Base-by-base conservation (phyloP, 1,140 invertebrate species). In the Pseudomyrmex concolor region DNA sequence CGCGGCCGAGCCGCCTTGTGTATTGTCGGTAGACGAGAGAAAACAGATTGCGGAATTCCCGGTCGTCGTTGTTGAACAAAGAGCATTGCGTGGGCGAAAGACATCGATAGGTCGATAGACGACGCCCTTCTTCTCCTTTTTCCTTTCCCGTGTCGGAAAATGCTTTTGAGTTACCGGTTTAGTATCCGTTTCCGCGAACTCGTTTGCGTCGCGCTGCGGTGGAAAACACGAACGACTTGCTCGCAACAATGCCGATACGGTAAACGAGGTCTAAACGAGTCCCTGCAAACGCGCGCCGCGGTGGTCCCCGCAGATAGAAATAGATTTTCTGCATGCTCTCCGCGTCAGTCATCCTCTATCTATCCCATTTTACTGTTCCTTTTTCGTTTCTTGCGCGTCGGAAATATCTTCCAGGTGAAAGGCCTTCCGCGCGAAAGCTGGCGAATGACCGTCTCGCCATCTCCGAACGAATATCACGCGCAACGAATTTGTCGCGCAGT, bases 181-280 rank as follows among this genome's bases (percentile, higher is more conserved):
- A 74, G 45, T 83, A 78, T 78, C 66, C 19, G 76, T 81, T 84
- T 80, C 64, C 64, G 25, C 45, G 74, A 80, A 71, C 48, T 84
- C 64, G 66, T 84, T 80, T 71, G 64, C 76, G 63, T 78, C 72
- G 63, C 55, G 34, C 34, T 5, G 34, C 54, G 22, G n/a, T 68
- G 55, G 74, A 84, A 84, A 84, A 84, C 64, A 84, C 59, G 63
- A 84, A 84, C 76, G 83, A 71, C 80, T 84, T 84, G 17, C 83
- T 80, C 74, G 59, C 64, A 84, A 84, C 64, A 84, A 80, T 84
- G 72, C 71, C 17, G 71, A 55, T 48, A 63, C 59, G 57, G 48
- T 68, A 57, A 80, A 59, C 81, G 81, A 77, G 81, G 12, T 83
- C 62, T 72, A 22, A 34, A n/a, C 74, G 74, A 82, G 68, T 45